Evolutionary conservation across 2,888 invertebrate genomes (phyloP).

Genomic region (Drosophila mayaguana): DNA sequence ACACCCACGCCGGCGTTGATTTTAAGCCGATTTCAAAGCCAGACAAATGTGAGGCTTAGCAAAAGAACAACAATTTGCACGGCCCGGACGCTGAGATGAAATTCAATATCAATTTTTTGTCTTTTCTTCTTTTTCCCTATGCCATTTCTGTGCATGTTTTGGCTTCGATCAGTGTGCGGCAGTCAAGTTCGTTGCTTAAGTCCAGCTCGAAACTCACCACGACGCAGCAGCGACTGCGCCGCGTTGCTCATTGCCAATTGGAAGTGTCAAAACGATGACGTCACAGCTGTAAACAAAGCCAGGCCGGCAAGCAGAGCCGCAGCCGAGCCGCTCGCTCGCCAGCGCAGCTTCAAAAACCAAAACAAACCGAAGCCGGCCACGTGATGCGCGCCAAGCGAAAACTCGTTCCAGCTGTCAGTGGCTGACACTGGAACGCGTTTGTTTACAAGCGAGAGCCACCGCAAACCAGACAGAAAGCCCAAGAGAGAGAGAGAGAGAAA

Average conservation of each 20-base stretch:
- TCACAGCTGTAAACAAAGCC: conserved; percentile 73
- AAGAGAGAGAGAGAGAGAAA: not conserved
- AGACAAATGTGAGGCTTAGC: conserved; percentile 74
- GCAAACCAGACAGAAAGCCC: not conserved
- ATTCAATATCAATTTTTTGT: conserved; percentile 59
- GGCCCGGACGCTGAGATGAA: conserved; percentile 53
- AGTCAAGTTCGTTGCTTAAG: conserved; percentile 70
- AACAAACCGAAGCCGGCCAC: conserved; percentile 76
- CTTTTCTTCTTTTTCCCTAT: conserved; percentile 10
- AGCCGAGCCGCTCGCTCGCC: conserved; percentile 13
- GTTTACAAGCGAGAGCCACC: conserved; percentile 61
- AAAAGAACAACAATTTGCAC: conserved; percentile 65
- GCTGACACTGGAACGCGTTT: conserved; percentile 63
- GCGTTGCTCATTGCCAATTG: conserved; percentile 50
- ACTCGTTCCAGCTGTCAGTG: conserved; percentile 64
- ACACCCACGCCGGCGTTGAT: conserved; percentile 80
- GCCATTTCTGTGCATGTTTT: conserved; percentile 20
- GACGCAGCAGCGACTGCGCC: conserved; percentile 17
- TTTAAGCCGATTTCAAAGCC: conserved; percentile 80
- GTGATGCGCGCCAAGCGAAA: conserved; percentile 57
- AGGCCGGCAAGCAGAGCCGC: conserved; percentile 18
- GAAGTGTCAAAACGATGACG: conserved; percentile 75
- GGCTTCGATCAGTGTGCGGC: conserved; percentile 43
- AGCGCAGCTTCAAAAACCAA: conserved; percentile 59
- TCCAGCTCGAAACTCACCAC: conserved; percentile 60